Evolutionary conservation across 2,113 vertebrate species (phyloP).

Genomic region (Gallinago jamesoni): DNA sequence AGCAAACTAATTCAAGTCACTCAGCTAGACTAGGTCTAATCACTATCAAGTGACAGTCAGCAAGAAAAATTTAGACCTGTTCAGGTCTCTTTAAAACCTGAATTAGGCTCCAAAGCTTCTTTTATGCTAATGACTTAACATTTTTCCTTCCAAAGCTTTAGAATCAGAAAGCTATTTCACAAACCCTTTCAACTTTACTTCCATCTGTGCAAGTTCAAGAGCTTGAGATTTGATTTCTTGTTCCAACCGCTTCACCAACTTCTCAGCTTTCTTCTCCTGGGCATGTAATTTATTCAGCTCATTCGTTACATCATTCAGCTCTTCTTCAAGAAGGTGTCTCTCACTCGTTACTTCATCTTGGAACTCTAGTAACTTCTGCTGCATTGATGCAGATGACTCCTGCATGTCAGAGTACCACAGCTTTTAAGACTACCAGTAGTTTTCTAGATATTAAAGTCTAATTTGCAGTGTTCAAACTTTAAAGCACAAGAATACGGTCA

Average conservation of each 20-base stretch:
- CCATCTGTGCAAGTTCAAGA: conserved; percentile 51
- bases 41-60: not conserved
- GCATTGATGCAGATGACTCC: conserved; percentile 77
- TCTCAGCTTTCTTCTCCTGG: conserved; percentile 76
- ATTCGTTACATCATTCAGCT: conserved; percentile 83
- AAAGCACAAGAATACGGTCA: not conserved
- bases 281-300: conserved; percentile 83
- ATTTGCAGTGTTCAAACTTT: not conserved
- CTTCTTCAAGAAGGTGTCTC: conserved; percentile 76
- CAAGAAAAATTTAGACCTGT: not conserved
- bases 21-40: not conserved
- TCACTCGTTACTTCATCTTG: conserved; percentile 77
- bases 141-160: not conserved
- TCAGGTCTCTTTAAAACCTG: not conserved
- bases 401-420: conserved; percentile 27
- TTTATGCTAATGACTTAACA: not conserved
- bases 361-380: conserved; percentile 74
- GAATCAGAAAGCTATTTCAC: conserved; percentile 1
- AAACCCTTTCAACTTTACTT: conserved; percentile 79
- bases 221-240: conserved; percentile 57
- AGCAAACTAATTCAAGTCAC: not conserved
- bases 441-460: not conserved
- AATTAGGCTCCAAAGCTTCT: not conserved
- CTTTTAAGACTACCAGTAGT: not conserved
- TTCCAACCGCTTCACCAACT: conserved; percentile 61